Evolutionary conservation across 2,113 vertebrate genomes (phyloP).

Genomic region (Lamprologus speciosus): DNA sequence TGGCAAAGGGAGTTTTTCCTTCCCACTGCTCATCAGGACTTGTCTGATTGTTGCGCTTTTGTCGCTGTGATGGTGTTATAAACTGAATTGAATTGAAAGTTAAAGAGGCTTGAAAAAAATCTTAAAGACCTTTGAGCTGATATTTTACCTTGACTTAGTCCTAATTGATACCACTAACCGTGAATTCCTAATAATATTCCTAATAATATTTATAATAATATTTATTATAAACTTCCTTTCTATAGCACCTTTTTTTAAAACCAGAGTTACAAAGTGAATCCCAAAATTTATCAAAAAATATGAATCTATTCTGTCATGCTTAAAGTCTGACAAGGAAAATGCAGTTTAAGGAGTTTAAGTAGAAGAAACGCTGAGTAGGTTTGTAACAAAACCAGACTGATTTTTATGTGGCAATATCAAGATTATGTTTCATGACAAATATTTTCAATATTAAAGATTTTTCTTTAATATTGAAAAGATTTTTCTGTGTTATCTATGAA

Average conservation of each 20-base stretch:
- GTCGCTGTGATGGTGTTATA: neutral
- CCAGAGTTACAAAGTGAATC: neutral
- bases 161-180: accelerated
- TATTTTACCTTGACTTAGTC: neutral
- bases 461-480: neutral
- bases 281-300: neutral
- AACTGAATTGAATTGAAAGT: neutral
- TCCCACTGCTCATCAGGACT: neutral
- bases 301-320: neutral
- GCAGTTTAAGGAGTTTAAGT: neutral
- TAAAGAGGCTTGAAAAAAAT: neutral
- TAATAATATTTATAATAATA: neutral
- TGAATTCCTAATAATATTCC: neutral
- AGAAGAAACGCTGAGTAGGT: neutral
- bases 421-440: neutral
- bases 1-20: neutral
- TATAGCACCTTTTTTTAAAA: neutral
- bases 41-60: neutral
- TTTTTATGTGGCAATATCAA: neutral
- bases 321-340: neutral
- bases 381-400: neutral
- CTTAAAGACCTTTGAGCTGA: neutral
- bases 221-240: neutral
- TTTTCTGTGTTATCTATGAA: neutral
- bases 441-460: neutral